Evolutionary conservation across 92 coral and sea anemone genomes (phyloP), one percentile per base, ranked within the genome.

Genomic region (Parazoanthus atlanticus): DNA sequence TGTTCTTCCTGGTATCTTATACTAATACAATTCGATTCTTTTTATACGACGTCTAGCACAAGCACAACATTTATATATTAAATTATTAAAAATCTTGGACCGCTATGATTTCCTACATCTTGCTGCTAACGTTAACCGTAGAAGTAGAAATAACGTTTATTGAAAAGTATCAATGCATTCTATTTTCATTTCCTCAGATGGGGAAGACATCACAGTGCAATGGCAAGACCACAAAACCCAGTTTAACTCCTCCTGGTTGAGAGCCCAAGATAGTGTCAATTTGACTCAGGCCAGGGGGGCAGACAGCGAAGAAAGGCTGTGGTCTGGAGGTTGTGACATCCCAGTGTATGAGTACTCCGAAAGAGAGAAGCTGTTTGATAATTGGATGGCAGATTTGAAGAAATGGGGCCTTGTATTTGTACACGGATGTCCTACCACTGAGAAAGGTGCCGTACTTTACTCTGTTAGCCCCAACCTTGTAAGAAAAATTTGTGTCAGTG

Each of bases 171-270:
- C 56, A 13, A 13, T 13, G 10, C 16, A 13, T 11, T 49, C 40
- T 71, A 16, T 19, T 74, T 74, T 33, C n/a, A 15, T 64, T 82
- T 64, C 56, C 25, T 33, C 52, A 82, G 86, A 82, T 82, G 86
- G 86, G 26, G 56, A 82, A 66, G 23, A 31, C 33, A 40, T 65
- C 9, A 64, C 75, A 15, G 86, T 82, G 25, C 46, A 85, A 16
- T 85, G 88, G 88, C 80, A 85, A 28, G 88, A 85, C 69, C 88
- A 85, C 25, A 49, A 54, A 85, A 43, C 79, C 40, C 25, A 72
- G 12, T 85, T 85, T 32, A 71, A 72, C 70, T 72, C 88, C 80
- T 85, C 88, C 88, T 85, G 88, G 88, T 47, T 85, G 33, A 72
- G 88, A 25, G 88, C 88, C n/a, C 88, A 85, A 72, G 88, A 85